Conservation (phyloP, 2,113 vertebrate species). For the Echinops telfairi region DNA sequence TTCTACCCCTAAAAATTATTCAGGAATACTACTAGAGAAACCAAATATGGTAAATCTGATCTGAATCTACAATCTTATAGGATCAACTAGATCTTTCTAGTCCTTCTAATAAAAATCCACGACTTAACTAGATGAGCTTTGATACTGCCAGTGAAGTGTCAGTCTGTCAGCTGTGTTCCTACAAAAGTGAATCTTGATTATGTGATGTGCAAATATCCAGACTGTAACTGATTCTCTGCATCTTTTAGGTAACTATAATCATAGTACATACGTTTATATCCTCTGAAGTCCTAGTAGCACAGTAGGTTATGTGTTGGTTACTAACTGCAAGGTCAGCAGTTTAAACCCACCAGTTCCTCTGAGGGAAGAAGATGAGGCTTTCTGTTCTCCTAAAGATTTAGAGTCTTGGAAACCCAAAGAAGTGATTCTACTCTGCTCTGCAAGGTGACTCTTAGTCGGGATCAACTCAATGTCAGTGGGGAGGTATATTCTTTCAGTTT, state of each 20-base stretch:
- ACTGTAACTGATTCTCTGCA: conserved; percentile 28
- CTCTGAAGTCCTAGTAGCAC: neutral
- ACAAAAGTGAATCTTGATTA: conserved; percentile 31
- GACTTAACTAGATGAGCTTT: neutral
- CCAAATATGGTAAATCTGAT: neutral
- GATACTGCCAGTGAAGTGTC: neutral
- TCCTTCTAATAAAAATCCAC: conserved; percentile 29
- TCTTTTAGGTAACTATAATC: conserved; percentile 15
- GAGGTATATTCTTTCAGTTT: neutral
- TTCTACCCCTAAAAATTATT: neutral
- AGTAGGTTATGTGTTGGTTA: too few relatives aligned
- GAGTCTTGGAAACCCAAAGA: too few relatives aligned
- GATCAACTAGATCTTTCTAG: neutral
- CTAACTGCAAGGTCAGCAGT: too few relatives aligned
- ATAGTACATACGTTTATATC: neutral
- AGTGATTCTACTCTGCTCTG: too few relatives aligned
- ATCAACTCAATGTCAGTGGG: too few relatives aligned
- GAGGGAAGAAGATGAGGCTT: too few relatives aligned
- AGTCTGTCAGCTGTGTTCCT: conserved; percentile 3
- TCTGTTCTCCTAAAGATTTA: too few relatives aligned
- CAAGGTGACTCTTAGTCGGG: too few relatives aligned
- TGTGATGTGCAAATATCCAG: conserved; percentile 3
- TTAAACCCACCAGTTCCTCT: too few relatives aligned
- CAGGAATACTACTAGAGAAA: conserved; percentile 36
- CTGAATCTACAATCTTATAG: conserved; percentile 41